Conservation (phyloP, 1,140 invertebrate genomes). For the Drosophila nikananu region DNA sequence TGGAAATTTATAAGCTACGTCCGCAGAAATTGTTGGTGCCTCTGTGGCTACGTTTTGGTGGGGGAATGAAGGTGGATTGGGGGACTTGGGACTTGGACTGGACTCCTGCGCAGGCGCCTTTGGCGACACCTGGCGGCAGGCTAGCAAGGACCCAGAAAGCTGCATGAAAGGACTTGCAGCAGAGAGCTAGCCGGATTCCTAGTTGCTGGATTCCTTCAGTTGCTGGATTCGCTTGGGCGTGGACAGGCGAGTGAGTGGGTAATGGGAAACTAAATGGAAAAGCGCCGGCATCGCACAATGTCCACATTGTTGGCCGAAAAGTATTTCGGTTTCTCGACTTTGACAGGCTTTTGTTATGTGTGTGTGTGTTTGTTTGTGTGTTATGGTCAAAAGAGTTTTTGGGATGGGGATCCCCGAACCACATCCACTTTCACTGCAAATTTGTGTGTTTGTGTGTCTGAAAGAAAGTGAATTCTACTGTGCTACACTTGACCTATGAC, state of each 20-base stretch:
- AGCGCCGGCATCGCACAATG: conserved; percentile 56
- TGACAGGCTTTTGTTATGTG: conserved; percentile 36
- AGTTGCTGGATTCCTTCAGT: conserved; percentile 32
- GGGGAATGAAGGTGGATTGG: background rate
- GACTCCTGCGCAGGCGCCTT: conserved; percentile 53
- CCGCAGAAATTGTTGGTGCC: conserved; percentile 35
- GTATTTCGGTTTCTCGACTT: conserved; percentile 37
- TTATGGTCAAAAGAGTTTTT: conserved; percentile 55
- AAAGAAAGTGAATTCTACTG: conserved; percentile 83
- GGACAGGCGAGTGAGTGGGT: conserved; percentile 42
- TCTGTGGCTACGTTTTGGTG: conserved; percentile 13
- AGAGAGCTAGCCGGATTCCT: conserved; percentile 30
- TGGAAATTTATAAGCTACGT: conserved; percentile 60
- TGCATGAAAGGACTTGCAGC: conserved; percentile 46
- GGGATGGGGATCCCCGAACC: conserved; percentile 24
- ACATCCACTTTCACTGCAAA: conserved; percentile 75
- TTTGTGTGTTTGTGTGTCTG: conserved; percentile 56
- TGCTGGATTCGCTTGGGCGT: conserved; percentile 42
- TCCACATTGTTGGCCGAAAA: conserved; percentile 75
- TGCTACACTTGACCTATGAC: conserved; percentile 83
- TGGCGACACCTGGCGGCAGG: conserved; percentile 71
- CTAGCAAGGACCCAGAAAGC: conserved; percentile 51
- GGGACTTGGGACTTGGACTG: background rate
- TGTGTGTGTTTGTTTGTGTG: conserved; percentile 57
- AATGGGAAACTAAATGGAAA: conserved; percentile 51